Base-by-base conservation (phyloP, 2,113 vertebrate species). In the Sylvia atricapilla region DNA sequence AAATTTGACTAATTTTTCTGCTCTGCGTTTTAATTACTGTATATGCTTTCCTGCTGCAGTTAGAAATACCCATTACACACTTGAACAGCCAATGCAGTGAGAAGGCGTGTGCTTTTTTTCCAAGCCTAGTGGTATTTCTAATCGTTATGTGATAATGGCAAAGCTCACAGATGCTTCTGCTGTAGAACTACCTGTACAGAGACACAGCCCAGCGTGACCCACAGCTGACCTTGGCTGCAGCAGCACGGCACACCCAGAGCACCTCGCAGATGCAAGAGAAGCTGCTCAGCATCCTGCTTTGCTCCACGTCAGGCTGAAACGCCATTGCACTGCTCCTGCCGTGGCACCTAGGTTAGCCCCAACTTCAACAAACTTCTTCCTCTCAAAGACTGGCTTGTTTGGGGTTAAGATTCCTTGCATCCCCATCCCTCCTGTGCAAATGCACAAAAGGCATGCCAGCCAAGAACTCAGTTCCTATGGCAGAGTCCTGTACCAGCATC, bases 21-120 rank as follows among this genome's bases (percentile, higher is more conserved):
- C 87, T 92, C 95, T 89, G 58, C 62, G 24, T 96, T 97, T 97
- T 97, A 97, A 97, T 97, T 94, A 96, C 92, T 89, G 79, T 87
- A 87, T 91, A 69, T 63, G 80, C 56, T 95, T 97, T 96, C 81
- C 91, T 94, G 84, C 68, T 91, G 50, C 73, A 95, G 90, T 69
- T 90, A 78, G 86, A 94, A 96, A 96, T 93, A 97, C 56, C 89
- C 84, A 97, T 96, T 95, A 89, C 63, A 96, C 79, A 76, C 86
- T 93, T 83, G 89, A 96, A 78, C 53, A 94, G 74, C 76, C 85
- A 81, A 78, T 6, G 24, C 59, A 81, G 33, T 33, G 44, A 81
- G 63, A 84, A 92, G 41, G 18, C 0, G 1, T 27, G 9, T 3
- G 23, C 11, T 28, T 62, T 70, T 69, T 60, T 43, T 73, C 60